These are phyloP conservation scores for Drosophila neonasuta DNA, from an alignment of 2,888 invertebrate species.

Conservation along the genomic window DNA sequence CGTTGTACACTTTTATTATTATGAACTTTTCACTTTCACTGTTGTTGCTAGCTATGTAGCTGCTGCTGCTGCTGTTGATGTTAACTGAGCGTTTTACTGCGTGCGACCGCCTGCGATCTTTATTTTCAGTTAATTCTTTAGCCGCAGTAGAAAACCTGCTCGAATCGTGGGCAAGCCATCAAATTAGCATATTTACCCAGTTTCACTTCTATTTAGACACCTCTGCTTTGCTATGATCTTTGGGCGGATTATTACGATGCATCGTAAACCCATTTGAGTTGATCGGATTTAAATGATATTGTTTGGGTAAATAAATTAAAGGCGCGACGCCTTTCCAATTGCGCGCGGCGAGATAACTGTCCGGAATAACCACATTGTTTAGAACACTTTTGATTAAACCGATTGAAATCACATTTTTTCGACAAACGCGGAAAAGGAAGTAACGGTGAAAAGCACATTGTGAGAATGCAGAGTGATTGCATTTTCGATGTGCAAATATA, in stretches of 20 bases:
- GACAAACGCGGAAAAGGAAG: background rate
- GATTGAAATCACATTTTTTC: background rate
- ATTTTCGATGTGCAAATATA: background rate
- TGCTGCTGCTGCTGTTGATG: background rate
- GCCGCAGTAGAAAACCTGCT: slow-evolving; percentile 20
- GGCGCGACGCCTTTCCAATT: slow-evolving; percentile 6
- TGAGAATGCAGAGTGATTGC: background rate
- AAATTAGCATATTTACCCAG: slow-evolving; percentile 36
- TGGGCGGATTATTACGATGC: slow-evolving; percentile 14
- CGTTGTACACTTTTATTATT: slow-evolving; percentile 45
- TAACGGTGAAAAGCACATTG: background rate
- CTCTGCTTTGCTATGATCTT: slow-evolving; percentile 15
- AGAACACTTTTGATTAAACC: background rate
- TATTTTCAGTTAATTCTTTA: slow-evolving; percentile 30
- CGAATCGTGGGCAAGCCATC: slow-evolving; percentile 24
- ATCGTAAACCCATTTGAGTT: slow-evolving; percentile 19
- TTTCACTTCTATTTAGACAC: slow-evolving; percentile 16
- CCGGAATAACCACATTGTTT: background rate
- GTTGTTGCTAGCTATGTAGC: background rate
- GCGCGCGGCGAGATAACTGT: background rate
- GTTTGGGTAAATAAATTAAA: slow-evolving; percentile 15
- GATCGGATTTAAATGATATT: slow-evolving; percentile 21
- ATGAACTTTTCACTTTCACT: slow-evolving; percentile 62
- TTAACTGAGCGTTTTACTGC: slow-evolving; percentile 29
- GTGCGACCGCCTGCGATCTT: slow-evolving; percentile 37